phyloP scores from a whole-genome alignment of 1,140 invertebrate genomes.

The Wasmannia auropunctata region DNA sequence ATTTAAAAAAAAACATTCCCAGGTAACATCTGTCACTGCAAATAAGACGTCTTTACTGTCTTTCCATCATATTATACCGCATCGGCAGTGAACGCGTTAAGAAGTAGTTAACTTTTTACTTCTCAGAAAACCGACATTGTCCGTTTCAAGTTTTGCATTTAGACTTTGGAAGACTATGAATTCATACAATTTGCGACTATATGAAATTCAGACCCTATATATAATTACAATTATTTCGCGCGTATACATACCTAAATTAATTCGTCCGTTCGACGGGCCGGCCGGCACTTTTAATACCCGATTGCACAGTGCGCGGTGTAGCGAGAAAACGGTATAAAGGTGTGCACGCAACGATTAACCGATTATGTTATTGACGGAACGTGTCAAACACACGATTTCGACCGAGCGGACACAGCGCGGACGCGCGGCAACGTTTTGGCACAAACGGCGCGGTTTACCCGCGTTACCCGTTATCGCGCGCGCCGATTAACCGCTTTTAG shows the following conservation, averaged over 20 bases:
- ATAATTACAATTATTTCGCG: not conserved
- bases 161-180: not conserved
- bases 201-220: not conserved
- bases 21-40: no score
- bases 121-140: not conserved
- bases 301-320: not conserved
- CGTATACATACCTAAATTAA: not conserved
- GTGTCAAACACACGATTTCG: not conserved
- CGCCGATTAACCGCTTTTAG: not conserved
- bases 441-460: not conserved
- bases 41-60: no score
- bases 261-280: not conserved
- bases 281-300: conserved; percentile 5
- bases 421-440: not conserved
- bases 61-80: no score
- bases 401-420: not conserved
- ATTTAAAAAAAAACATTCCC: no score
- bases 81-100: no score
- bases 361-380: conserved; percentile 9
- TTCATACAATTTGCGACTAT: not conserved
- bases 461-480: not conserved
- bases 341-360: not conserved
- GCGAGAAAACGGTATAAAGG: not conserved
- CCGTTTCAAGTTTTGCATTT: not conserved
- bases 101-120: no score